Evolutionary conservation across 2,888 invertebrate genomes (phyloP).

Genomic region (Dynastes maya): DNA sequence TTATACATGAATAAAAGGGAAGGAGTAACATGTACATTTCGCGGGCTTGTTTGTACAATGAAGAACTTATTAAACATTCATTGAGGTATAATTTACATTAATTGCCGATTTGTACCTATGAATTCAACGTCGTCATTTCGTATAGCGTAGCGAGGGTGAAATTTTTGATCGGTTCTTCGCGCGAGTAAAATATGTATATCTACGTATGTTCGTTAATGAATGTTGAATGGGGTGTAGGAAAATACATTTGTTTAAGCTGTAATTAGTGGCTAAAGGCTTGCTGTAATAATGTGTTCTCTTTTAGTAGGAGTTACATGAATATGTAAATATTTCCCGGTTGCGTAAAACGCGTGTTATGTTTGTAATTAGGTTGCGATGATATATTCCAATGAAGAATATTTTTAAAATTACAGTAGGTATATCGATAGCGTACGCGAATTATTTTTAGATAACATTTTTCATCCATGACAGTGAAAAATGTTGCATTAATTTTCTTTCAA

Average conservation of each 20-base stretch:
- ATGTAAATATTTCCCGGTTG: constrained; percentile 10
- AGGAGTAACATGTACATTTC: constrained; percentile 16
- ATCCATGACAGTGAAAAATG: too few species aligned
- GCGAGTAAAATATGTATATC: not conserved
- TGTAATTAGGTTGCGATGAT: constrained; percentile 4
- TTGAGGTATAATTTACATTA: constrained; percentile 34
- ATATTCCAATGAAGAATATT: too few species aligned
- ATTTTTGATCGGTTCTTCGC: constrained; percentile 10
- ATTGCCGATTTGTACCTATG: constrained; percentile 28
- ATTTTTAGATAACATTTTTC: too few species aligned
- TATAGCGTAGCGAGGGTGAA: not conserved
- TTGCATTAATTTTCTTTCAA: too few species aligned
- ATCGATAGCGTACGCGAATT: too few species aligned
- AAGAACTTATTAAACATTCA: constrained; percentile 29
- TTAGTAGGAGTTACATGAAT: constrained; percentile 8
- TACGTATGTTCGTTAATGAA: constrained; percentile 10
- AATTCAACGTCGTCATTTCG: constrained; percentile 8
- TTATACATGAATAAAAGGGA: constrained; percentile 14
- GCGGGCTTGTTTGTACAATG: not conserved
- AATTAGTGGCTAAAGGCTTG: constrained; percentile 3
- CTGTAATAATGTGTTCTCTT: constrained; percentile 11
- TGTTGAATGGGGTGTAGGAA: constrained; percentile 11
- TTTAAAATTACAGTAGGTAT: too few species aligned
- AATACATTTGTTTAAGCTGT: not conserved
- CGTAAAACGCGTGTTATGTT: not conserved